Evolutionary conservation across 2,113 vertebrate species (phyloP).

Genomic region (Actinemys pallida): DNA sequence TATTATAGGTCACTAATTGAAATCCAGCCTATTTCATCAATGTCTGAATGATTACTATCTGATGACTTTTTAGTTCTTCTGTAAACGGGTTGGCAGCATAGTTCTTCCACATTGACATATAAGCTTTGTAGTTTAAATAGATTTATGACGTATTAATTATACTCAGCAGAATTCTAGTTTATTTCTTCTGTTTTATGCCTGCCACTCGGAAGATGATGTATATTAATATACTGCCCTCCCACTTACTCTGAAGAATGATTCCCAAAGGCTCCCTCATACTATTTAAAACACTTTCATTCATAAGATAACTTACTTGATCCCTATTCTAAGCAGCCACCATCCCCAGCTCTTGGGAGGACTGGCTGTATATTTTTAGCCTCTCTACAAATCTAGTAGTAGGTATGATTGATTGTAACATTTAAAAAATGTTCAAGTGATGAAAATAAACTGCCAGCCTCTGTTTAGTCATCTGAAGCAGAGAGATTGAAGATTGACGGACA

Average conservation of each 20-base stretch:
- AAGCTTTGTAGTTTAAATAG: neutral
- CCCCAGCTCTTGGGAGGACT: neutral
- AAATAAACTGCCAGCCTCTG: neutral
- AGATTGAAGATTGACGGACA: neutral
- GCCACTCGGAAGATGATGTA: neutral
- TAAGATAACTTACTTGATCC: neutral
- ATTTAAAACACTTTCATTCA: neutral
- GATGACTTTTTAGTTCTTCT: neutral
- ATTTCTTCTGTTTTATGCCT: neutral
- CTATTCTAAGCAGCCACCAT: neutral
- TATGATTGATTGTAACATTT: neutral
- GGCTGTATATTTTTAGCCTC: neutral
- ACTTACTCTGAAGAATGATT: neutral
- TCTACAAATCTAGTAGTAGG: neutral
- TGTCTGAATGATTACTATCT: neutral
- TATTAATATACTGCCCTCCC: neutral
- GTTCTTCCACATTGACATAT: neutral
- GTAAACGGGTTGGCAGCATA: neutral
- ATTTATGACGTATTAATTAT: neutral
- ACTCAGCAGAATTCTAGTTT: neutral
- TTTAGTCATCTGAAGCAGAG: neutral
- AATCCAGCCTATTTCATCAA: neutral
- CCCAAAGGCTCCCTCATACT: neutral
- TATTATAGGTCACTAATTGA: neutral
- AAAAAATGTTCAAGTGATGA: neutral